These are phyloP conservation scores for Crossocerus cetratus DNA, from an alignment of 2,888 invertebrate genomes.

Conservation along the genomic window DNA sequence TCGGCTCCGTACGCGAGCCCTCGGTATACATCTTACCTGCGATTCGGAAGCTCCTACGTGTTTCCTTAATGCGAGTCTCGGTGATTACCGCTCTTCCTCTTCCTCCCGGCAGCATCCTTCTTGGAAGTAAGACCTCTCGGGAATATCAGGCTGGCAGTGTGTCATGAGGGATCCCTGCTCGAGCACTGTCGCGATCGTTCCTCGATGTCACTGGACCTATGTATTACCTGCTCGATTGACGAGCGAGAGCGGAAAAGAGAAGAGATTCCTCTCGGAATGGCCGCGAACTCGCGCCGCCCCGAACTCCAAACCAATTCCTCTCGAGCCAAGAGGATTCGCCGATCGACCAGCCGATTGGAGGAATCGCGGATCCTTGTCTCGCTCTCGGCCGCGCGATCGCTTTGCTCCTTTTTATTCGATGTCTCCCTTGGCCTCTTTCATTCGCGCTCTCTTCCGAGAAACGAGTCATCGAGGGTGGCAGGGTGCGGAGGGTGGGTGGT, in stretches of 20 bases:
- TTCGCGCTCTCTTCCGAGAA: conserved; percentile 40
- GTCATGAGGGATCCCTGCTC: too few relatives aligned
- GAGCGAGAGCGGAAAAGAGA: conserved; percentile 3
- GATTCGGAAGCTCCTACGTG: conserved; percentile 10
- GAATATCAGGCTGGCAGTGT: too few relatives aligned
- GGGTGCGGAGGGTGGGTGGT: background rate
- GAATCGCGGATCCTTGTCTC: background rate
- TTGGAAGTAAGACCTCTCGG: too few relatives aligned
- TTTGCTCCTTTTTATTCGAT: background rate
- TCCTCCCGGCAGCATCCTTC: conserved; percentile 18
- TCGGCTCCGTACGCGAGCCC: background rate
- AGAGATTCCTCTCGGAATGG: conserved; percentile 8
- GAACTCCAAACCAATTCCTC: conserved; percentile 11
- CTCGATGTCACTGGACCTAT: too few relatives aligned
- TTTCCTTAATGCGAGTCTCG: conserved; percentile 29
- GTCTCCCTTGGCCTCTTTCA: background rate
- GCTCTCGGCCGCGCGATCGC: background rate
- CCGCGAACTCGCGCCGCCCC: conserved; percentile 39
- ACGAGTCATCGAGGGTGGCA: conserved; percentile 33
- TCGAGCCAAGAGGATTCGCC: background rate
- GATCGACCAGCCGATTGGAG: background rate
- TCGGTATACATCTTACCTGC: background rate
- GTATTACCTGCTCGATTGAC: too few relatives aligned
- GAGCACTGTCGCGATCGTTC: too few relatives aligned
- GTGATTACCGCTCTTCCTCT: conserved; percentile 12